These are phyloP conservation scores for Ifrita kowaldi DNA, from an alignment of 2,113 vertebrate species.

Conservation along the genomic window DNA sequence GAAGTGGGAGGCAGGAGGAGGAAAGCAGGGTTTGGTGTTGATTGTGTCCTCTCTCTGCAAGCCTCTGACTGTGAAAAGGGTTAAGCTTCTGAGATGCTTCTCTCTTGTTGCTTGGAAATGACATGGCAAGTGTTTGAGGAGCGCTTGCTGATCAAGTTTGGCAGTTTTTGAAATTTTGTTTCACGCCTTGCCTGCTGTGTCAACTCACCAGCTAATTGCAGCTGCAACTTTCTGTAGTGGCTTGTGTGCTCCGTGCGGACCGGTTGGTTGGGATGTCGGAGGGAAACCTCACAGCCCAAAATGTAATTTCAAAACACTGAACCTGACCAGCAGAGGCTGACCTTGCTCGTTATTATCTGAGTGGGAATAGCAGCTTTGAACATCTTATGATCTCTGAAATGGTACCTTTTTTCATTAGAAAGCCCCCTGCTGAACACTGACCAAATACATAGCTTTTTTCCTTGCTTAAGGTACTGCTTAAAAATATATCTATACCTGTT, in stretches of 20 bases:
- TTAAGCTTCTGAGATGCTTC: background rate
- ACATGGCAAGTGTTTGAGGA: background rate
- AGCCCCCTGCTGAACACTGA: constrained; percentile 66
- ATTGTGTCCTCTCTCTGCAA: background rate
- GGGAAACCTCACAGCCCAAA: constrained; percentile 61
- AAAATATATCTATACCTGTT: constrained; percentile 34
- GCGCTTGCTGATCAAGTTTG: constrained; percentile 55
- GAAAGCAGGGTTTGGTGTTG: background rate
- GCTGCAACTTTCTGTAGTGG: constrained; percentile 34
- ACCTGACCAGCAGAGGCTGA: constrained; percentile 66
- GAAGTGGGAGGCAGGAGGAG: background rate
- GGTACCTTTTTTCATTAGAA: constrained; percentile 70
- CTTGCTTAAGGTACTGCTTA: constrained; percentile 60
- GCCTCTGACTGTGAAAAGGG: background rate
- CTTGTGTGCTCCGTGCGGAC: background rate
- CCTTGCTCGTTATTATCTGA: constrained; percentile 73
- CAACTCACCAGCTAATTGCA: constrained; percentile 61
- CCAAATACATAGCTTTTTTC: constrained; percentile 57
- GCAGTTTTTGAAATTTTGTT: constrained; percentile 63
- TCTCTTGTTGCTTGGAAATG: constrained; percentile 42
- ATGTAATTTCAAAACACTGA: constrained; percentile 71
- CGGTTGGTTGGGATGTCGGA: background rate
- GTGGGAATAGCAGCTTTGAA: constrained; percentile 72
- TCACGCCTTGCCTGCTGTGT: constrained; percentile 62
- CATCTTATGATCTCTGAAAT: constrained; percentile 68